phyloP scores from a whole-genome alignment of 2,797 vertebrate genomes.

The Netta rufina region DNA sequence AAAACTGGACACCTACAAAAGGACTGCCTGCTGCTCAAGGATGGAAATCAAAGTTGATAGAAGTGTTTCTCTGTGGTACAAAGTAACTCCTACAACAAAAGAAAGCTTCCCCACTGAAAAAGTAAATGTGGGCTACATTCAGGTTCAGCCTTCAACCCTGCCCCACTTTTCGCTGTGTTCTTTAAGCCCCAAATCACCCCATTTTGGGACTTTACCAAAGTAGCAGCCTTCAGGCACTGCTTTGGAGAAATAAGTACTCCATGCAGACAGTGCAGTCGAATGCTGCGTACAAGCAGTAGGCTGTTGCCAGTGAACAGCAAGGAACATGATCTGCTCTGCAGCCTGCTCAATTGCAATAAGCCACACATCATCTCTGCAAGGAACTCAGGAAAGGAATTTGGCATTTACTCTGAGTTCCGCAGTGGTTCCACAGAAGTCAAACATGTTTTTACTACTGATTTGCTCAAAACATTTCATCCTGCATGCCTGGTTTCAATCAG shows the following conservation, averaged over 20 bases:
- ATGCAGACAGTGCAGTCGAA: neutral
- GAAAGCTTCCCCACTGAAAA: neutral
- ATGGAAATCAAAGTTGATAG: neutral
- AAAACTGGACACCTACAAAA: neutral
- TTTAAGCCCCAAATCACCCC: neutral
- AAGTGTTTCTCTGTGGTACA: too few species aligned
- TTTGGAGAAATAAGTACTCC: neutral
- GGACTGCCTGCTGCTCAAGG: neutral
- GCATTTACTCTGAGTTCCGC: neutral
- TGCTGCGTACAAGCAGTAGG: fast-evolving
- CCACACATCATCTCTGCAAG: neutral
- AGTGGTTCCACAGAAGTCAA: neutral
- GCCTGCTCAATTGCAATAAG: neutral
- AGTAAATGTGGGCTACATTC: neutral
- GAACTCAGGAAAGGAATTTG: neutral
- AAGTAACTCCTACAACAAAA: neutral
- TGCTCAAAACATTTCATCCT: neutral
- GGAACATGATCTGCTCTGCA: neutral
- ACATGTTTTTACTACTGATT: neutral
- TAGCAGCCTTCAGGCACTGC: neutral
- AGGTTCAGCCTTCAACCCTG: neutral
- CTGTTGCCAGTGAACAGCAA: neutral
- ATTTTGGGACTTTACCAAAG: neutral
- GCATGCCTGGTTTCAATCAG: neutral
- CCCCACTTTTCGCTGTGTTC: neutral